A percentile compares a stretch with the other conserved stretches of the same genome.
phyloP scores from a whole-genome alignment of 2,797 vertebrate genomes.

The Parauchenoglanis punctatus region DNA sequence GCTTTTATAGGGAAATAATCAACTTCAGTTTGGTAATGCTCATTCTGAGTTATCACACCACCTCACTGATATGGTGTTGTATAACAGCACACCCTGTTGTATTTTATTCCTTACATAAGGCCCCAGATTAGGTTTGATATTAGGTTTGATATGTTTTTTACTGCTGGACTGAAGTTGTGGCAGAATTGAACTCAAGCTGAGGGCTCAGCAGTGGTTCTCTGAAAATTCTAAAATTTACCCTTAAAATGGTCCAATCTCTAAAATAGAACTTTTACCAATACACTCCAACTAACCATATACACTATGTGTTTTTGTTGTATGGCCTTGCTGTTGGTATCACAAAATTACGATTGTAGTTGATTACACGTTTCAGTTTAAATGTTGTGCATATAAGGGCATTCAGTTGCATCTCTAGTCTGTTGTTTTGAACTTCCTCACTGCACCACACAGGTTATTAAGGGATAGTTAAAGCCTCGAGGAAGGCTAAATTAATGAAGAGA shows the following conservation, averaged over 20 bases:
- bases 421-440: constrained; percentile 39
- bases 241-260: not conserved
- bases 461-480: constrained; percentile 57
- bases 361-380: constrained; percentile 55
- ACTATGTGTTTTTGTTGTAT: too few relatives aligned
- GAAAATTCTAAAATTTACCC: not conserved
- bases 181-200: not conserved
- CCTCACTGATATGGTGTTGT: not conserved
- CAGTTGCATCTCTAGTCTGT: constrained; percentile 40
- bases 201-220: not conserved
- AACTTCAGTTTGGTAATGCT: not conserved
- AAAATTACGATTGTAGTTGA: constrained; percentile 34
- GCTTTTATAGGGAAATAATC: not conserved
- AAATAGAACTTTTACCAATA: not conserved
- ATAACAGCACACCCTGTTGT: not conserved
- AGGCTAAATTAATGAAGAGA: constrained; percentile 56
- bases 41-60: not conserved
- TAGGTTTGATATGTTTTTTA: not conserved
- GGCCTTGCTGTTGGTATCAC: not conserved
- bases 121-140: not conserved
- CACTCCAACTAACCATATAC: not conserved
- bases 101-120: not conserved
- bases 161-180: not conserved
- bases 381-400: not conserved
- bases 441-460: constrained; percentile 57